Evolutionary conservation across 2,797 vertebrate species (phyloP), one percentile per base, ranked within the genome.

Genomic region (Microctenopoma steveboyesi): DNA sequence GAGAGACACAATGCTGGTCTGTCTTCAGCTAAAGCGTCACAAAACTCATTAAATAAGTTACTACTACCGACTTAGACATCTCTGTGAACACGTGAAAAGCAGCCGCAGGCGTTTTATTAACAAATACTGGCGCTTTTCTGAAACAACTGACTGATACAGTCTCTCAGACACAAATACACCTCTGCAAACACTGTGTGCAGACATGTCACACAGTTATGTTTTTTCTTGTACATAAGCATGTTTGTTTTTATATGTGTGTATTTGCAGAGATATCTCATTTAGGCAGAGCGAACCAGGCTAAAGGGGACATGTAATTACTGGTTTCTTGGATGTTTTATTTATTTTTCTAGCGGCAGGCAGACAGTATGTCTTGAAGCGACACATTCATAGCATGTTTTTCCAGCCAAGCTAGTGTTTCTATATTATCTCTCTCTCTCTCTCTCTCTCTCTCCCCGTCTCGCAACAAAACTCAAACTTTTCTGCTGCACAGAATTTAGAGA

Each of bases 241-340:
- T 82, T 73, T 60, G 59, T 72, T 78, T 22, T 74, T 48, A 37
- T 48, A 50, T 64, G 16, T 13, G 18, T 52, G 42, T 57, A 64
- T 79, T 70, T 74, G 56, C 28, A 54, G 45, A 45, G 15, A 57
- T 39, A 63, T 66, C 12, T 48, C 64, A 62, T 81, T 80, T 74
- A 71, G 61, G 69, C 61, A 65, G 54, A 39, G 49, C 50, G 74
- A 73, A 78, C 47, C n/a, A 15, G 30, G 30, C 74, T 51, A 18
- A 51, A 57, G 42, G 7, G 1, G 10, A 62, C 4, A 15, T 69
- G 28, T 77, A 82, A 78, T 78, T 79, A 52, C 53, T 71, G 54
- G 57, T 74, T 82, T 89, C 35, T 18, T 60, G 5, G 4, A 51
- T 8, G 49, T 80, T 74, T 72, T 72, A 64, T 81, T 72, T 66